A percentile compares a stretch with the other conserved stretches of the same genome.
Evolutionary conservation across 2,113 vertebrate species (phyloP).

Genomic region (Poecile atricapillus): DNA sequence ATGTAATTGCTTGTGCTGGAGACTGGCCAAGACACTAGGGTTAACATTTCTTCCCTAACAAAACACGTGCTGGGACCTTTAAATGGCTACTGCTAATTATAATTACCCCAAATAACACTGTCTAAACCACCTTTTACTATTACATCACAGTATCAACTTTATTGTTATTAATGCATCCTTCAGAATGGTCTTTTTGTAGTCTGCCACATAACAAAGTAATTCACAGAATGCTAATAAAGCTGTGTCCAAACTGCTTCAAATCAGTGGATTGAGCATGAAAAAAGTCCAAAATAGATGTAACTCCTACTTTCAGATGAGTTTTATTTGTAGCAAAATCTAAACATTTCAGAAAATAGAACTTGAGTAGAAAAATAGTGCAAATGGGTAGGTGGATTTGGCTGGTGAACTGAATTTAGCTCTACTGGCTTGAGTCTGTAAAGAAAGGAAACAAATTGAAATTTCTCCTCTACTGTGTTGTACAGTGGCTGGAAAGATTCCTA

Average conservation of each 20-base stretch:
- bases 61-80: background rate
- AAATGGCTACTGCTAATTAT: background rate
- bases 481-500: background rate
- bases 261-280: background rate
- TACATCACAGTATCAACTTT: background rate
- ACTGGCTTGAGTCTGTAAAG: background rate
- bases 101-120: background rate
- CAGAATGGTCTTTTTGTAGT: background rate
- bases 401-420: background rate
- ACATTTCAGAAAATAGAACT: background rate
- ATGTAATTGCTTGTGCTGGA: slow-evolving; percentile 46
- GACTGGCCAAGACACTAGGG: background rate
- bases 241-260: background rate
- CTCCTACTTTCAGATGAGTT: background rate
- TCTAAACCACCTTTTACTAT: background rate
- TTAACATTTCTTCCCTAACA: slow-evolving; percentile 13
- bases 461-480: background rate
- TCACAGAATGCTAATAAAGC: background rate
- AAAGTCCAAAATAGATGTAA: background rate
- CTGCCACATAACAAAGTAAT: background rate
- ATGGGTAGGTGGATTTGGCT: background rate
- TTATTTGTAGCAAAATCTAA: background rate
- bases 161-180: background rate
- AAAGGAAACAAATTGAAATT: background rate
- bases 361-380: background rate